These are phyloP conservation scores for Phoxinus dragarum DNA, from an alignment of 2,797 vertebrate species.

Conservation along the genomic window DNA sequence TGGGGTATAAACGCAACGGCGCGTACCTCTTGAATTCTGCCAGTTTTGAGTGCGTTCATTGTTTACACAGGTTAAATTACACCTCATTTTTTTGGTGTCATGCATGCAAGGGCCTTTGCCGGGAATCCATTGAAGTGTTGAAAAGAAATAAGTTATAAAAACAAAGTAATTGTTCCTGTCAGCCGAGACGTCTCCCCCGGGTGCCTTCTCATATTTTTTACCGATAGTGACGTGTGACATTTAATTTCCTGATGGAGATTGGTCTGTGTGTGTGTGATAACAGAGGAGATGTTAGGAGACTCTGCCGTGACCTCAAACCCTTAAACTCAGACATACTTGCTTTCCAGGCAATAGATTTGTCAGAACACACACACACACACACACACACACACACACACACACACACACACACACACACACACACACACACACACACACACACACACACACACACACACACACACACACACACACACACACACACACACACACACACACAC, in stretches of 20 bases:
- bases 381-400: background rate
- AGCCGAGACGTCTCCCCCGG: background rate
- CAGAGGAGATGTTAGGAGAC: constrained; percentile 40
- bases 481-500: background rate
- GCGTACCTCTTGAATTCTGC: constrained; percentile 30
- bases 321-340: background rate
- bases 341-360: constrained; percentile 35
- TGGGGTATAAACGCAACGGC: constrained; percentile 15
- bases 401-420: background rate
- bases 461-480: background rate
- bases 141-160: constrained; percentile 51
- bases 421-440: background rate
- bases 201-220: constrained; percentile 21
- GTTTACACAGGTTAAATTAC: constrained; percentile 4
- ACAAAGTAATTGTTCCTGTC: constrained; percentile 36
- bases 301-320: constrained; percentile 21
- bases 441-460: background rate
- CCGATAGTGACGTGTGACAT: constrained; percentile 52
- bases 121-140: constrained; percentile 2
- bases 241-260: constrained; percentile 71
- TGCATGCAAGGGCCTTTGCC: background rate
- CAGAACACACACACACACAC: background rate
- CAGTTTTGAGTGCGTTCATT: background rate
- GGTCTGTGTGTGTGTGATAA: constrained; percentile 54
- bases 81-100: constrained; percentile 12